Evolutionary conservation across 1,140 invertebrate genomes (phyloP), one percentile per base, ranked within the genome.

Genomic region (Drosophila ohnishii): DNA sequence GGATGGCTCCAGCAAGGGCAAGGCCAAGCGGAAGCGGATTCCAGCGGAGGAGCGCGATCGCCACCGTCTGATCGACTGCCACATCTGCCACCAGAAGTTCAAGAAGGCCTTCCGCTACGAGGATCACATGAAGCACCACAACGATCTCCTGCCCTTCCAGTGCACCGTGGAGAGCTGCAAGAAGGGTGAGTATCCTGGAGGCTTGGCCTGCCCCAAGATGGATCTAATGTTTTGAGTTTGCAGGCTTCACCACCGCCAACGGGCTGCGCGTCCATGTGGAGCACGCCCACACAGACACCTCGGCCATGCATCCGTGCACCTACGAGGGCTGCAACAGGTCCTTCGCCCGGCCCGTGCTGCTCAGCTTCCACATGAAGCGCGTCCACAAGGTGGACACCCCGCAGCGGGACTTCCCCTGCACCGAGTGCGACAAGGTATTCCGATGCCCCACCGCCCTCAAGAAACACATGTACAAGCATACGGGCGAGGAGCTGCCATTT

Each of bases 401-500:
- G 14, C 67, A 81, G 37, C 55, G 88, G 16, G 80, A 82, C 42
- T 80, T 88, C 28, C 81, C 87, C 1, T 91, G 90, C 64, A 84
- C 71, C 1, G 90, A 91, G 35, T 91, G 90, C 50, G 90, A 91
- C 22, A 91, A 90, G 56, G 90, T 91, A 0, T 91, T 91, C 69
- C 84, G 82, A n/a, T 91, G 90, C 56, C 90, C 87, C 5, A 90
- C 86, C n/a, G 90, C 90, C 3, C 67, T 91, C 7, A 91, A 91
- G 42, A 91, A 93, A 58, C 93, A 94, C 61, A 93, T 93, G 63
- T 93, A 93, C 35, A 94, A 93, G 22, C 93, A 94, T 63, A 88
- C 85, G 39, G 93, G 93, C 5, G 93, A 93, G 19, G 93, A 93
- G 78, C 92, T 93, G 57, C 93, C 93, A 0, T 93, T 93, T 53